phyloP scores from a whole-genome alignment of 2,797 vertebrate genomes.

The Leptodactylus fallax region DNA sequence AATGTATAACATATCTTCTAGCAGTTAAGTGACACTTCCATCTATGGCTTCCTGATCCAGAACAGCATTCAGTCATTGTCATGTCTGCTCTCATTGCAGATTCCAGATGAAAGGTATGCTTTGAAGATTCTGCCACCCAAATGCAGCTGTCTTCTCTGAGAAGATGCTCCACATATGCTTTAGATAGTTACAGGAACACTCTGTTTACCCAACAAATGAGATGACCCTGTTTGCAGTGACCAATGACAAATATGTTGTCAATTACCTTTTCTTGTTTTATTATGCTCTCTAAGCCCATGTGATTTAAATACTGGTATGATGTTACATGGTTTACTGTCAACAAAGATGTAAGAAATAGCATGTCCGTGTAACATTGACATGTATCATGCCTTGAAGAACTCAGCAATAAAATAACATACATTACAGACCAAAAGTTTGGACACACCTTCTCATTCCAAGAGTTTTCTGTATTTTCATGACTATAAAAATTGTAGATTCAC shows the following conservation, averaged over 20 bases:
- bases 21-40: background rate
- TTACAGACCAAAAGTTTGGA: too few species aligned
- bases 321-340: slow-evolving; percentile 18
- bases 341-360: background rate
- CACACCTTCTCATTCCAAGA: too few species aligned
- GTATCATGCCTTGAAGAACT: background rate
- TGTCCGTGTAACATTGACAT: background rate
- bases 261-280: slow-evolving; percentile 57
- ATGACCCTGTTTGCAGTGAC: slow-evolving; percentile 70
- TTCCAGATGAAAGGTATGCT: slow-evolving; percentile 75
- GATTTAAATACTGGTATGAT: background rate
- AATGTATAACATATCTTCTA: slow-evolving; percentile 1
- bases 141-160: slow-evolving; percentile 82
- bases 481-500: too few species aligned
- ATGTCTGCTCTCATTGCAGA: slow-evolving; percentile 60
- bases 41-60: background rate
- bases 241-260: slow-evolving; percentile 66
- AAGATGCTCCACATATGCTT: slow-evolving; percentile 78
- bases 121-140: slow-evolving; percentile 76
- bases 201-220: slow-evolving; percentile 69
- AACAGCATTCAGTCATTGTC: slow-evolving; percentile 42
- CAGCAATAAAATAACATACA: background rate
- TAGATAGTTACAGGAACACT: slow-evolving; percentile 72
- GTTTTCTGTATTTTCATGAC: too few species aligned
- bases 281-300: background rate